Evolutionary conservation across 2,888 invertebrate genomes (phyloP), one percentile per base, ranked within the genome.

Genomic region (Conistra vaccinii): DNA sequence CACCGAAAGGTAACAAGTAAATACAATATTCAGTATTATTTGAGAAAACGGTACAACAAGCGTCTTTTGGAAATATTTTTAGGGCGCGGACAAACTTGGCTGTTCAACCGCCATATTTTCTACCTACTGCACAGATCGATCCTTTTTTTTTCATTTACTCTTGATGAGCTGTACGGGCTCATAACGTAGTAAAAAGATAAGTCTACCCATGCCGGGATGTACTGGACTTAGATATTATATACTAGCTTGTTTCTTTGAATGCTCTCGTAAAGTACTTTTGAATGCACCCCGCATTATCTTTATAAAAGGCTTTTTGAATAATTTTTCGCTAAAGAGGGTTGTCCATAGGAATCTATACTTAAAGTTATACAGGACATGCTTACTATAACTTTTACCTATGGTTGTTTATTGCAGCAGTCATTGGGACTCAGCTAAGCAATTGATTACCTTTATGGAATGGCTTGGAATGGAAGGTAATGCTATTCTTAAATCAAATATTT

Each of bases 11-110:
- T 84, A 82, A 81, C 78, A 73, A 81, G 80, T 80, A 83, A 85
- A 87, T 87, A 87, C 73, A 88, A 88, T 87, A 88, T 87, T 88
- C 85, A 83, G 79, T 72, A 73, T 80, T 85, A 82, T 81, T 85
- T 78, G 77, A 76, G 80, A 83, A 87, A 83, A 81, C 60, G 53
- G 55, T 66, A 65, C 73, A 78, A 45, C 71, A 73, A 76, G 69
- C 65, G 35, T 76, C 73, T 78, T 85, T 80, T 84, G 70, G 73
- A 77, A 87, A 82, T 80, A 85, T 78, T 73, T 68, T 78, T 87
- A 82, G 86, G 78, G 57, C 1, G 26, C 2, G 6, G 6, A 48
- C 69, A 81, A 17, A 69, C 51, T 0, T 1, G 29, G 45, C 58
- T 4, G 55, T 61, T 29, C 7, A 23, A 26, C 12, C n/a, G 65